Percentiles rank a stretch among this genome's conserved stretches.
phyloP scores from a whole-genome alignment of 2,113 vertebrate genomes.

The Papio anubis region DNA sequence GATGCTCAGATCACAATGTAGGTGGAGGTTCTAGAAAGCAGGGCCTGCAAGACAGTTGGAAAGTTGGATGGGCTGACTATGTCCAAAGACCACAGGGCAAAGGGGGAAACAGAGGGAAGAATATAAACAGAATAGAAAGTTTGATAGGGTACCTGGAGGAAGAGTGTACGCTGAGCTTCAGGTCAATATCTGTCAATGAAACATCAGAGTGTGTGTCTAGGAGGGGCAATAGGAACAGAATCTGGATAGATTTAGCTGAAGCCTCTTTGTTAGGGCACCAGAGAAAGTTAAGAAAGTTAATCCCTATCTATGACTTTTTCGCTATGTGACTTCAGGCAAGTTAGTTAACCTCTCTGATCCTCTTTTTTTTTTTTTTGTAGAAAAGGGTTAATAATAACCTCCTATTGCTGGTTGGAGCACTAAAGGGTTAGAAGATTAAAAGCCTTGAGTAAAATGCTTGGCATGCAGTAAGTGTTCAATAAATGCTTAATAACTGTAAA shows the following conservation, averaged over 20 bases:
- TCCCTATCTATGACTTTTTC: not conserved
- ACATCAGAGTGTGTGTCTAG: not conserved
- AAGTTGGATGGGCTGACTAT: not conserved
- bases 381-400: not conserved
- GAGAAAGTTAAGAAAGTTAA: not conserved
- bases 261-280: not conserved
- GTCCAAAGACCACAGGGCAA: not conserved
- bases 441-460: not conserved
- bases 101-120: not conserved
- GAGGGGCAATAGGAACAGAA: not conserved
- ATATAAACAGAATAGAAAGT: not conserved
- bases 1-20: not conserved
- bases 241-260: not conserved
- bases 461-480: not conserved
- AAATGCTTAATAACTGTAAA: not conserved
- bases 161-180: not conserved
- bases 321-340: not conserved
- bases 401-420: not conserved
- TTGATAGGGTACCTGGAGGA: not conserved
- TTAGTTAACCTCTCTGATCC: constrained; percentile 2
- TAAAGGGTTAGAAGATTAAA: not conserved
- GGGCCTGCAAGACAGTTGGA: not conserved
- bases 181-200: not conserved
- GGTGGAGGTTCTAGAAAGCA: not conserved
- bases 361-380: not conserved